These are phyloP conservation scores for Drosophila fulvimacula DNA, from an alignment of 2,888 invertebrate genomes.

Conservation along the genomic window DNA sequence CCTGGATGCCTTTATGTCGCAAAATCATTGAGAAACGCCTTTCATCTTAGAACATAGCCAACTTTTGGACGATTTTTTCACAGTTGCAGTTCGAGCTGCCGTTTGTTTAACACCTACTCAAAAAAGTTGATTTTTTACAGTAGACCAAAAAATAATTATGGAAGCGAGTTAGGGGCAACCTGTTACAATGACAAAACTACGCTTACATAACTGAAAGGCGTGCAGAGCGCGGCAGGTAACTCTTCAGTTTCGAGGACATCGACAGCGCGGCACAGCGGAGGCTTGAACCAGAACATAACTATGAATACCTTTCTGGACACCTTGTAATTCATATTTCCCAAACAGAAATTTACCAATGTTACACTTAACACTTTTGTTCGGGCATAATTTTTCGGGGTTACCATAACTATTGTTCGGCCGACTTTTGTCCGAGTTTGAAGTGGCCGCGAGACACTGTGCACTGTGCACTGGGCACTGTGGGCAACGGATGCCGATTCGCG, in stretches of 20 bases:
- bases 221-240: constrained; percentile 62
- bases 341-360: constrained; percentile 70
- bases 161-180: constrained; percentile 36
- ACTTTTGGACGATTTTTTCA: constrained; percentile 53
- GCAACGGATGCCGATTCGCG: constrained; percentile 46
- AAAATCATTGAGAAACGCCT: constrained; percentile 13
- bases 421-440: constrained; percentile 57
- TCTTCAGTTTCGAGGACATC: constrained; percentile 48
- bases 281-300: constrained; percentile 20
- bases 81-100: constrained; percentile 66
- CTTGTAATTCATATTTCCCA: constrained; percentile 80
- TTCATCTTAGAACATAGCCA: neutral
- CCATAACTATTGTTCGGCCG: constrained; percentile 49
- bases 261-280: constrained; percentile 55
- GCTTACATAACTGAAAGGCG: constrained; percentile 50
- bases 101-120: constrained; percentile 76
- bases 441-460: constrained; percentile 57
- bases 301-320: constrained; percentile 25
- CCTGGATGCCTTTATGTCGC: constrained; percentile 24
- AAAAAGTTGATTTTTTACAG: constrained; percentile 58
- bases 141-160: constrained; percentile 21
- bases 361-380: constrained; percentile 76
- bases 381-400: constrained; percentile 63
- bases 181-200: constrained; percentile 45
- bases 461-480: constrained; percentile 46